Evolutionary conservation across 2,113 vertebrate species (phyloP), one percentile per base, ranked within the genome.

Genomic region (Datnioides undecimradiatus): DNA sequence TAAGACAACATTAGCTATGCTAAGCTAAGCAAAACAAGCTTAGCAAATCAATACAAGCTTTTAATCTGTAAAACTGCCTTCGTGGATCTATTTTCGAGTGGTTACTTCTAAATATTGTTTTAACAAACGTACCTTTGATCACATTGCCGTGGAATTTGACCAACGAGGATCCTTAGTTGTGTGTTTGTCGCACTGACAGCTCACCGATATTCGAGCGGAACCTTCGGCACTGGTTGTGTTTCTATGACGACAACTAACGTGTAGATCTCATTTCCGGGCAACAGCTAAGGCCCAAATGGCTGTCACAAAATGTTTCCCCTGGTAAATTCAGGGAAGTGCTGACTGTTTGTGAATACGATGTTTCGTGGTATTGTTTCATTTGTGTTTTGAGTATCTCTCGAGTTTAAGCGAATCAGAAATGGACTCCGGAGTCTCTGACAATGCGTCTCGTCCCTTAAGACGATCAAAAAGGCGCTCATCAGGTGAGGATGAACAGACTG

Each of bases 381-480:
- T 0, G 12, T 43, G 8, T 46, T 62, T 36, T 43, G 17, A 1
- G 14, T 1, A 3, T 83, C 0, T 1, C 3, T 19, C 1, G 5
- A 31, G 17, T 75, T 58, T 0, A 36, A 8, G 12, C 4, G 7
- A 4, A 45, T 40, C 45, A 21, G 1, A 67, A 36, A 90, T 92
- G 90, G 83, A 90, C 72, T 31, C 75, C 9, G 8, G n/a, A 0
- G 31, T 6, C 4, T 65, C 79, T 49, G 65, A 52, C 76, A 64
- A 23, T 21, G 17, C 14, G 3, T 0, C 54, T 14, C 63, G 2
- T 6, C 1, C 6, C 0, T 1, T 73, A 52, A 91, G 87, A 29
- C 68, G 89, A 12, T 91, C 88, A 9, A 25, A 25, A 0, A 66
- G 89, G 19, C 79, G 27, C 2, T 25, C 75, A 1, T 14, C 74